phyloP scores from a whole-genome alignment of 1,140 invertebrate genomes.

The Drosophila melanogaster region Release_6_plus_ISO1_MT NT_033779.5:13765001-13765500 shows the following conservation, averaged over 20 bases:
- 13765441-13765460: conserved; percentile 68
- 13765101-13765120: conserved; percentile 13
- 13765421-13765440: conserved; percentile 60
- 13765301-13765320: conserved; percentile 44
- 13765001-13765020: conserved; percentile 4
- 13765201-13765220: conserved; percentile 6
- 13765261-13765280: conserved; percentile 72
- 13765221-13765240: conserved; percentile 64
- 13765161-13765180: conserved; percentile 49
- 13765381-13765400: conserved; percentile 56
- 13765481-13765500: not conserved
- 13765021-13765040: conserved; percentile 10
- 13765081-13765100: conserved; percentile 26
- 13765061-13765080: conserved; percentile 10
- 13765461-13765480: conserved; percentile 57
- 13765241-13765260: conserved; percentile 50
- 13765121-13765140: conserved; percentile 10
- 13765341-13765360: conserved; percentile 28
- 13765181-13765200: conserved; percentile 13
- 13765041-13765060: conserved; percentile 9
- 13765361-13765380: conserved; percentile 57
- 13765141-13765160: conserved; percentile 37
- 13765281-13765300: conserved; percentile 77
- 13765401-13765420: conserved; percentile 50
- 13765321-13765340: not conserved